Conservation (phyloP, 2,888 invertebrate genomes). For the Synanthedon vespiformis region DNA sequence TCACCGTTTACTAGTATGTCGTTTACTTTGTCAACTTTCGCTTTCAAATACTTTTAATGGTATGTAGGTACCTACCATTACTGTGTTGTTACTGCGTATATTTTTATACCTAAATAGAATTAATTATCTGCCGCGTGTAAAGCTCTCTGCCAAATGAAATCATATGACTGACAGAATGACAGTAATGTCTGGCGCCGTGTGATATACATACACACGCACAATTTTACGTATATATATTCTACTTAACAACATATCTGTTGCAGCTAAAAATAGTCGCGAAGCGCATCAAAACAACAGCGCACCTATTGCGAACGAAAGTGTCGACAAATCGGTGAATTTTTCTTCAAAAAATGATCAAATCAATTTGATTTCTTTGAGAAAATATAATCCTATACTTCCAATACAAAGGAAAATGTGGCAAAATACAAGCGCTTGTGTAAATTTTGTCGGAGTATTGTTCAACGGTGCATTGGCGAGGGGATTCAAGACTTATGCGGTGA, state of each 20-base stretch:
- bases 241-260: constrained; percentile 22
- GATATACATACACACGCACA: constrained; percentile 25
- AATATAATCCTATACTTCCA: constrained; percentile 12
- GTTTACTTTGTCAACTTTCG: constrained; percentile 28
- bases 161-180: constrained; percentile 14
- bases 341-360: constrained; percentile 23
- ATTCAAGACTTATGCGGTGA: constrained; percentile 29
- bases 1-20: constrained; percentile 4
- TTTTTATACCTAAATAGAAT: too few species aligned
- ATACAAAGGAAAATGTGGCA: constrained; percentile 51
- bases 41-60: constrained; percentile 8
- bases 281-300: constrained; percentile 52
- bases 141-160: constrained; percentile 41
- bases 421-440: constrained; percentile 45
- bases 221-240: constrained; percentile 20
- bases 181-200: constrained; percentile 43
- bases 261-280: constrained; percentile 57
- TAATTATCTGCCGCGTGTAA: constrained; percentile 7
- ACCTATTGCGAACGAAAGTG: constrained; percentile 24
- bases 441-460: constrained; percentile 37
- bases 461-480: constrained; percentile 39
- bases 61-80: constrained; percentile 11
- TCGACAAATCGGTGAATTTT: constrained; percentile 28
- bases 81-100: too few species aligned
- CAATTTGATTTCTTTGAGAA: constrained; percentile 3